Conservation (phyloP, 2,888 invertebrate genomes). For the Heliconius erato region DNA sequence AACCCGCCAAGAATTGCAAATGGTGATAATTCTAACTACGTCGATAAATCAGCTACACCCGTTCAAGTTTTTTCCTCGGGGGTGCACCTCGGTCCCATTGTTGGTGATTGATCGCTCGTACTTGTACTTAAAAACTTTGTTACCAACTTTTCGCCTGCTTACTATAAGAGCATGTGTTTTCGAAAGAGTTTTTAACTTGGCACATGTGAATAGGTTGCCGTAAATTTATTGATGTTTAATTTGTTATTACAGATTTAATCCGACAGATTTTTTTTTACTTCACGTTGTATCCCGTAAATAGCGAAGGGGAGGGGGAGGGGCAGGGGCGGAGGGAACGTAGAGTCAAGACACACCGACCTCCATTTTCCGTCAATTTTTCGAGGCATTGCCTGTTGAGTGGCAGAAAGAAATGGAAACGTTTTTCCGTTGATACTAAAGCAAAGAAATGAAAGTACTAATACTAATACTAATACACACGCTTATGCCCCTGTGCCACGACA, state of each 20-base stretch:
- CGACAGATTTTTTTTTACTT: not conserved
- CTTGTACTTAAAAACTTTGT: constrained; percentile 71
- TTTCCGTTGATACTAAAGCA: too few species aligned
- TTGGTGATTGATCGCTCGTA: constrained; percentile 80
- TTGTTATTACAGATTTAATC: constrained; percentile 23
- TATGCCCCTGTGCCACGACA: too few species aligned
- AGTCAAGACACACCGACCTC: too few species aligned
- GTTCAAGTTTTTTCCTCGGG: constrained; percentile 81
- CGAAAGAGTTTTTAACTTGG: constrained; percentile 57
- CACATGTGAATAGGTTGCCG: constrained; percentile 59
- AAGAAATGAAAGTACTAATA: too few species aligned
- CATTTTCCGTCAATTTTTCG: too few species aligned
- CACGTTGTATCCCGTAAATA: too few species aligned
- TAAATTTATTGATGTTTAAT: constrained; percentile 64
- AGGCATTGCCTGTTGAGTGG: too few species aligned
- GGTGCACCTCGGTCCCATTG: constrained; percentile 74
- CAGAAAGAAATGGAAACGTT: too few species aligned
- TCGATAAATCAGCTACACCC: constrained; percentile 82
- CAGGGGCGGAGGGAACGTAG: too few species aligned
- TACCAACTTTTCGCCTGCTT: constrained; percentile 46
- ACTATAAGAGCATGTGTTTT: constrained; percentile 72
- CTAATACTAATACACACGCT: too few species aligned
- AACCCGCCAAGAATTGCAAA: constrained; percentile 83
- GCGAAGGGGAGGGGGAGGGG: too few species aligned
- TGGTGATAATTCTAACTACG: constrained; percentile 85